These are phyloP conservation scores for Hemistola chrysoprasaria DNA, from an alignment of 2,888 invertebrate species.

Conservation along the genomic window DNA sequence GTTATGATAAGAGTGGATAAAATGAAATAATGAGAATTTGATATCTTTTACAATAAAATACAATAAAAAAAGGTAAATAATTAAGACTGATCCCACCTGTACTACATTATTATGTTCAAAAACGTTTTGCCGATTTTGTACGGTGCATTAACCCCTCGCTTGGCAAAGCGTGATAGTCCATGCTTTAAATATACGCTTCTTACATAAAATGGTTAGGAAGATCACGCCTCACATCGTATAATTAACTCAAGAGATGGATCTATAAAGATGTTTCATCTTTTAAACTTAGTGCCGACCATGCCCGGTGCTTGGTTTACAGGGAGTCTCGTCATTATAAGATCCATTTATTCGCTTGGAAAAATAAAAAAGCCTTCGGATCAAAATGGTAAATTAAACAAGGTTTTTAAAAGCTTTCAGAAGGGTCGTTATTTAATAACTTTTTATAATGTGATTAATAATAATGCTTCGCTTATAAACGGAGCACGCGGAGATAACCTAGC, in stretches of 20 bases:
- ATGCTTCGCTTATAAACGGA: slow-evolving; percentile 79
- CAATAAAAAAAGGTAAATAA: slow-evolving; percentile 15
- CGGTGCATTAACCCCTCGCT: slow-evolving; percentile 69
- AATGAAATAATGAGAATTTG: no score
- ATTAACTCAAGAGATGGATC: slow-evolving; percentile 67
- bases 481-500: slow-evolving; percentile 82
- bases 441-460: slow-evolving; percentile 76
- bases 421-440: slow-evolving; percentile 69
- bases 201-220: slow-evolving; percentile 44
- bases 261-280: slow-evolving; percentile 58
- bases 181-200: slow-evolving; percentile 69
- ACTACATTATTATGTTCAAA: slow-evolving; percentile 8
- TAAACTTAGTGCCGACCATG: slow-evolving; percentile 68
- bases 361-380: slow-evolving; percentile 61
- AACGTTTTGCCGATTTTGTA: slow-evolving; percentile 17
- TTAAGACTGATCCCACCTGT: not conserved
- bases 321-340: slow-evolving; percentile 46
- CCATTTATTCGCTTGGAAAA: slow-evolving; percentile 65
- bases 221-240: slow-evolving; percentile 69
- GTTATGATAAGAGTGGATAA: no score
- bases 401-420: slow-evolving; percentile 69
- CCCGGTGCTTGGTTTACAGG: slow-evolving; percentile 59
- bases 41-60: no score
- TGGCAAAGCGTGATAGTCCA: slow-evolving; percentile 75
- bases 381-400: slow-evolving; percentile 52